Evolutionary conservation across 2,888 invertebrate species (phyloP).

Genomic region (Plagiodera versicolora): DNA sequence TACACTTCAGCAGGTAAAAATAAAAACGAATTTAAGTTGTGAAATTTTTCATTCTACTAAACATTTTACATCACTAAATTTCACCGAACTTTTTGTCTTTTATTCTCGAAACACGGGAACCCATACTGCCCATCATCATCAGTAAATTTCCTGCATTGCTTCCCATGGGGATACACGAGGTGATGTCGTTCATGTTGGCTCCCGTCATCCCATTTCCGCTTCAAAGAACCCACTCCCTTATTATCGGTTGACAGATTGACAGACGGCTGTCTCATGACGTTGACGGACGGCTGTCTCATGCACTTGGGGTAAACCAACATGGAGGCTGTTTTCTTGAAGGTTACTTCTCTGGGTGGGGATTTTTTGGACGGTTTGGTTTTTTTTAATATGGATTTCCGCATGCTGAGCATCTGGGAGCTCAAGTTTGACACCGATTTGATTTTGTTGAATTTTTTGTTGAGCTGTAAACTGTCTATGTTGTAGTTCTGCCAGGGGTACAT

Average conservation of each 20-base stretch:
- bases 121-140: neutral
- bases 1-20: too few species aligned
- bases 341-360: slow-evolving; percentile 16
- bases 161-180: neutral
- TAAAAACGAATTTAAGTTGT: too few species aligned
- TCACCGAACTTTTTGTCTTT: slow-evolving; percentile 16
- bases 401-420: slow-evolving; percentile 10
- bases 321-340: slow-evolving; percentile 20
- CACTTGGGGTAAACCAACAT: slow-evolving; percentile 20
- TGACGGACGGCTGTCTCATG: too few species aligned
- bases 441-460: slow-evolving; percentile 6
- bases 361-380: slow-evolving; percentile 2
- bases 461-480: slow-evolving; percentile 19
- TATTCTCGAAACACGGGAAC: slow-evolving; percentile 10
- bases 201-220: slow-evolving; percentile 11
- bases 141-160: neutral
- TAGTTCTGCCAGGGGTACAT: slow-evolving; percentile 36
- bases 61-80: neutral
- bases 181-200: neutral
- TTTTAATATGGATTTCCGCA: slow-evolving; percentile 20
- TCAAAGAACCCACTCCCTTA: neutral
- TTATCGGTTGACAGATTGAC: slow-evolving; percentile 13
- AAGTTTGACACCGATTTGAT: slow-evolving; percentile 15
- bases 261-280: slow-evolving; percentile 17
- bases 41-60: too few species aligned